Base-by-base conservation (phyloP, 2,797 vertebrate species). In the Smutsia temminckii region DNA sequence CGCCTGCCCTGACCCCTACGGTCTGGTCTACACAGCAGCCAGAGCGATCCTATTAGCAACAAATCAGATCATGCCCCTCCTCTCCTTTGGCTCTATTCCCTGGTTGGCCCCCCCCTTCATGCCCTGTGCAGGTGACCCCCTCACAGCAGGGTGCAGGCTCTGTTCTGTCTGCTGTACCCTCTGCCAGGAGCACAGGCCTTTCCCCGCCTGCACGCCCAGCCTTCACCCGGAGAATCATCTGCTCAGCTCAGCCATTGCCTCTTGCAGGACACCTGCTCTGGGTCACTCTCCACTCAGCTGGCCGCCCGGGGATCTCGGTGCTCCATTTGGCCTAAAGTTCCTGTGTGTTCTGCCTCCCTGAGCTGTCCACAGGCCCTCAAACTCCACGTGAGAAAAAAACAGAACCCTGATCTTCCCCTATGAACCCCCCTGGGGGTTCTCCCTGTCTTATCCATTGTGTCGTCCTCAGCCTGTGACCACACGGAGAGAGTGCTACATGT, bases 401-500 rank as follows among this genome's bases (percentile, higher is more conserved):
- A 87, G 74, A 72, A 8, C 42, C 25, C 49, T 1, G 0, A 1
- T 0, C 59, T 12, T 13, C 64, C 72, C 42, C 59, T 1, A 0
- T 2, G 46, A 79, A 14, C 59, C 21, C 27, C 91, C 32, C 77
- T 29, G 4, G 29, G 79, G 37, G 78, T 51, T 53, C 37, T 0
- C 57, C 7, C n/a, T 6, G 14, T 16, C 68, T 37, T 13, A 57
- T 14, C 63, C 63, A 13, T 66, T 21, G 51, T 0, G 7, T 49
- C 72, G 10, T 32, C 42, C 66, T 77, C n/a, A 7, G 32, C 12
- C 85, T 46, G 64, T 63, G 68, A 34, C 78, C 72, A 3, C 21
- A 9, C 0, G 27, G 25, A 59, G 51, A 32, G 49, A 27, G 71
- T 11, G 46, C 86, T 64, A 27, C 78, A 27, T 46, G 17, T 27